Evolutionary conservation across 2,888 invertebrate species (phyloP), one percentile per base, ranked within the genome.

Genomic region (Caenorhabditis sp.): DNA sequence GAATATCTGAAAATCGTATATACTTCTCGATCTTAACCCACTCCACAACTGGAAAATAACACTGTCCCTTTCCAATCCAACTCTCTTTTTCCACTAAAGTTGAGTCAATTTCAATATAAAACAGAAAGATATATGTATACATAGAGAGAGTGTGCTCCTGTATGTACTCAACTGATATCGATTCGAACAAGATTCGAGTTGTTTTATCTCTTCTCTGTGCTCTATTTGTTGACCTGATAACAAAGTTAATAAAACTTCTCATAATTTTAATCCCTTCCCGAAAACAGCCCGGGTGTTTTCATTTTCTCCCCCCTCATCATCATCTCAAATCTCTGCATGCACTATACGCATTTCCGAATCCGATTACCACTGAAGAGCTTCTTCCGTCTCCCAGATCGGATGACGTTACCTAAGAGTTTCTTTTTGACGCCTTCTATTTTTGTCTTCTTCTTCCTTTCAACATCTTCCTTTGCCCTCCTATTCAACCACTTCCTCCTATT

Each of bases 291-390:
- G 12, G 7, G 12, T 38, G 12, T 26, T 54, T 26, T 54, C 54
- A 5, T 19, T 44, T 63, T 19, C 44, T 8, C 28, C 28, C 8
- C 14, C 26, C n/a, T 54, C 75, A 41, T 59, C 58, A 28, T 66
- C 74, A 66, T 66, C 47, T 58, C 35, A 59, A 59, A 38, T 31
- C 59, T 24, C 58, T 14, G 6, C 22, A 41, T 51, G 51, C 59
- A 68, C 61, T 77, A 63, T 76, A 58, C 64, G 44, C 47, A 69
- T 74, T 80, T 80, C 73, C 74, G 73, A 74, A 80, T 80, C 80
- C 58, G 74, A 80, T 80, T 74, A 74, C 74, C 68, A 58, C 70
- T 70, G 70, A 63, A 70, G 63, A 63, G 70, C 68, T 68, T 68
- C 75, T 35, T 59, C 64, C 38, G 22, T 51, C 38, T 51, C 41